Evolutionary conservation across 2,113 vertebrate species (phyloP), one percentile per base, ranked within the genome.

Genomic region (Baryphthengus martii): DNA sequence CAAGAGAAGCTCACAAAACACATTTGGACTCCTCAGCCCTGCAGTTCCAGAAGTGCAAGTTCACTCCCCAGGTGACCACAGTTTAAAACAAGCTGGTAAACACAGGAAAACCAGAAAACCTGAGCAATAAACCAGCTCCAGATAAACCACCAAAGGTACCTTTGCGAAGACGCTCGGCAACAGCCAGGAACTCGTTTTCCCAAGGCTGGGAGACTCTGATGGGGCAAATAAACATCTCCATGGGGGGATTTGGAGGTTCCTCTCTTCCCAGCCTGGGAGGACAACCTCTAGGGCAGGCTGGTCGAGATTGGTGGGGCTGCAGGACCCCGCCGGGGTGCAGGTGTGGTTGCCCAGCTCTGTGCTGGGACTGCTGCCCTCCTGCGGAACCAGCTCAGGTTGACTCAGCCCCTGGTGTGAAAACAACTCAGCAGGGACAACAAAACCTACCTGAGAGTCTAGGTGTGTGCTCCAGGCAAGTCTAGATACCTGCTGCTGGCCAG

Each of bases 341-440:
- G 7, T 39, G 47, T 35, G 17, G n/a, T 42, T 3, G 1, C 8
- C 29, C 31, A 47, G 59, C 6, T 78, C 40, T 0, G 0, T 17
- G 5, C 11, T 42, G n/a, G 29, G 11, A 40, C 67, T 95, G 67
- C 87, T 90, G 87, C 88, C 80, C 79, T 85, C 80, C 75, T 68
- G 88, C 77, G 94, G 94, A 29, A 26, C 26, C 53, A 62, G 5
- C 68, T 49, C 1, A 0, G 19, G 6, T 10, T 85, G 45, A 81
- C 52, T 76, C 44, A 53, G 33, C 11, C 25, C 10, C 7, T 35
- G 73, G 25, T 18, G 47, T 0, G 4, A 89, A 59, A 35, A 9
- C 15, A 62, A 8, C 42, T 67, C 29, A 45, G 44, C 73, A 85
- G 21, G 24, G 20, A 75, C 44, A 19, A n/a, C 9, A 71, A 70